Evolutionary conservation across 2,797 vertebrate genomes (phyloP), one percentile per base, ranked within the genome.

Genomic region (Mionectes olivaceus): DNA sequence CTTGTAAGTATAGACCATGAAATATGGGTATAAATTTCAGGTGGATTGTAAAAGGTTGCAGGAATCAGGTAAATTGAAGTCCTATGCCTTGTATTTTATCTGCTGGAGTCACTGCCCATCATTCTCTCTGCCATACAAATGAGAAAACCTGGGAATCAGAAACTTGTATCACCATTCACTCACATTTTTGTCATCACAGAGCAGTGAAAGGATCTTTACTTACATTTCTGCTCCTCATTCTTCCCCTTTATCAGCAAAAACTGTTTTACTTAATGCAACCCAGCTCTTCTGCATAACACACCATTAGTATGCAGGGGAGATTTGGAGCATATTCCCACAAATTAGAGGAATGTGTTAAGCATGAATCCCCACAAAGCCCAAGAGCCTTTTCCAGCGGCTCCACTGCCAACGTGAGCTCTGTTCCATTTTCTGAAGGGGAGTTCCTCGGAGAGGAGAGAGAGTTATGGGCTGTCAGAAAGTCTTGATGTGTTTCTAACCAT

Each of bases 281-380:
- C 23, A 27, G 4, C 47, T 43, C 30, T 32, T 32, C 35, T 89
- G 32, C 18, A 15, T 41, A 35, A 39, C 19, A 13, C 16, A 6
- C 10, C 19, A 4, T 90, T 69, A 80, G 65, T 4, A 50, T 83
- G 46, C 92, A 27, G 27, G 22, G 57, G 92, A 65, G 67, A 46
- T 6, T 1, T 37, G 65, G 73, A 63, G 61, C 52, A 18, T 44
- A n/a, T 86, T 91, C 74, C 93, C 52, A 79, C 67, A 70, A 79
- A 93, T 70, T 69, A 32, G 28, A 75, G 5, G 1, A 49, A 74
- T 53, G 68, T 4, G 3, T 37, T 32, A 15, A 88, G 44, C 50
- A 13, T 22, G 92, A 76, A 76, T 93, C 81, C 83, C 90, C 65
- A 87, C 87, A 76, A 50, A 73, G 67, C 90, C 81, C 94, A 85